Conservation (phyloP, 2,113 vertebrate species). For the Syngnathus typhle region DNA sequence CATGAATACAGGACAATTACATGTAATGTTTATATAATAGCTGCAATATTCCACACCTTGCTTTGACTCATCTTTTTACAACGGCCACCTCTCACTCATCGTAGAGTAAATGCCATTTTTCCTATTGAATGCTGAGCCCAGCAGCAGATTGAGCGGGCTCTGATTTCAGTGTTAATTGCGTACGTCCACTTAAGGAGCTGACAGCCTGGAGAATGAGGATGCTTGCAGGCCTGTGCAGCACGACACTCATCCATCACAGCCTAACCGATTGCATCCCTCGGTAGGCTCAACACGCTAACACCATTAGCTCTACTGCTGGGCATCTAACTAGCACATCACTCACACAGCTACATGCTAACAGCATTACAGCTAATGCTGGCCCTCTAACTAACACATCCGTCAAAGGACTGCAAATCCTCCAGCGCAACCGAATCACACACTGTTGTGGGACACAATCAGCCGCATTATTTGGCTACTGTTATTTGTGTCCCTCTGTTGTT, state of each 20-base stretch:
- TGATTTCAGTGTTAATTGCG: conserved; percentile 85
- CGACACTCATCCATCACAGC: conserved; percentile 83
- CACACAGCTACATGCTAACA: conserved; percentile 71
- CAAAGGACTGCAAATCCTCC: conserved; percentile 57
- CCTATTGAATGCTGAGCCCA: conserved; percentile 65
- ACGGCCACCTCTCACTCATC: conserved; percentile 60
- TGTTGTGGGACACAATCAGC: conserved; percentile 46
- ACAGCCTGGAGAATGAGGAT: conserved; percentile 78
- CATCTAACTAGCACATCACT: conserved; percentile 71
- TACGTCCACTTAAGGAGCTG: conserved; percentile 84
- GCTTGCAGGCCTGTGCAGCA: conserved; percentile 70
- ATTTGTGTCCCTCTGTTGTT: conserved; percentile 47
- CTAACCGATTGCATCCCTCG: conserved; percentile 81
- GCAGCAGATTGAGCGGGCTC: conserved; percentile 86
- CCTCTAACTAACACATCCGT: conserved; percentile 70
- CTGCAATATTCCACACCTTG: conserved; percentile 50
- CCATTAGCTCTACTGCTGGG: conserved; percentile 70
- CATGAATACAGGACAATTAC: conserved; percentile 21
- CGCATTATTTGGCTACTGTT: conserved; percentile 50
- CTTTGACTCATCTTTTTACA: conserved; percentile 45
- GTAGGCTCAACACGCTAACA: conserved; percentile 72
- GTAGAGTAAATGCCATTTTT: conserved; percentile 49
- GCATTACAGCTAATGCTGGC: conserved; percentile 68
- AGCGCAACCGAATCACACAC: conserved; percentile 44
- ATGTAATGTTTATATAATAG: conserved; percentile 47